Conservation (phyloP, 2,797 vertebrate species). For the Enteromius unitaeniatus region DNA sequence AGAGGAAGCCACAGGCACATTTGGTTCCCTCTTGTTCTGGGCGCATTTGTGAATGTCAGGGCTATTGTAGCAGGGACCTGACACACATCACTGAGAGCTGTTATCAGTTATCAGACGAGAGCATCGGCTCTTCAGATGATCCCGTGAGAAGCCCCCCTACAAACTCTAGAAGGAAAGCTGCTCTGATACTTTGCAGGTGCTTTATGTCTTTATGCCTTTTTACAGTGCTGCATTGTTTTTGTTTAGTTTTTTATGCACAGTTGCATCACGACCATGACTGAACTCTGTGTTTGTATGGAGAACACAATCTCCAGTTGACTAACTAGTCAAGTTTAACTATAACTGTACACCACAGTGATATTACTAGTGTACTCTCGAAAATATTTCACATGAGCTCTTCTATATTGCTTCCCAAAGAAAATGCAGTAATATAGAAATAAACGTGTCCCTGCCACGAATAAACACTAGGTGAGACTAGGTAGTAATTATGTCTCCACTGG, state of each 20-base stretch:
- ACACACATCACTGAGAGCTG: conserved; percentile 32
- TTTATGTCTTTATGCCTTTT: background rate
- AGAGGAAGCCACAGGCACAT: conserved; percentile 20
- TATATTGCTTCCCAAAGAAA: background rate
- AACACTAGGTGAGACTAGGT: too few species aligned
- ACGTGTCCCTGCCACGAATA: too few species aligned
- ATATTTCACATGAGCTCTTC: background rate
- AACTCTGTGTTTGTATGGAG: background rate
- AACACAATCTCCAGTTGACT: background rate
- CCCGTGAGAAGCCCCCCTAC: background rate
- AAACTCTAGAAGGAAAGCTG: background rate
- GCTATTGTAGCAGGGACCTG: conserved; percentile 6
- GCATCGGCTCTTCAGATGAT: background rate
- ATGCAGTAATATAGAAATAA: too few species aligned
- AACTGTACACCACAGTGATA: background rate
- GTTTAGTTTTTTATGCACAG: background rate
- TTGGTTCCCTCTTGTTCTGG: conserved; percentile 25
- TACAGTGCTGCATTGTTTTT: background rate
- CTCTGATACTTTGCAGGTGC: background rate
- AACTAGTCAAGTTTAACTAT: background rate
- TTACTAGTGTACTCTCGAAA: background rate
- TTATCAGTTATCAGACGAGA: conserved; percentile 12
- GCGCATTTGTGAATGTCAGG: conserved; percentile 21
- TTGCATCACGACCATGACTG: too few species aligned
- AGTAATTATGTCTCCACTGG: too few species aligned